Percentiles rank a stretch among this genome's conserved stretches.
Conservation (phyloP, 2,113 vertebrate genomes). For the Dipodomys ordii region DNA sequence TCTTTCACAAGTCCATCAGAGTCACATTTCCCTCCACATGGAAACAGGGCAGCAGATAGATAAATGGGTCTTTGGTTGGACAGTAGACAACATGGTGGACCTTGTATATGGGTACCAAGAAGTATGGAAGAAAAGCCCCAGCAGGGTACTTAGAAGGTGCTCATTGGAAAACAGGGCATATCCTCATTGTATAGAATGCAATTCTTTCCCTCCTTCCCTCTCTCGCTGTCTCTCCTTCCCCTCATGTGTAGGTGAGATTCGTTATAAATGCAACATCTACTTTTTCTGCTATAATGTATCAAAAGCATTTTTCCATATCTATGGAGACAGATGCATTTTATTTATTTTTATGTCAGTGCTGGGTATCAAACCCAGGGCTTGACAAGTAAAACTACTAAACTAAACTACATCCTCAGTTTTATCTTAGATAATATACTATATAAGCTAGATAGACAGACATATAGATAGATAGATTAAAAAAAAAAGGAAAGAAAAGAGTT, state of each 20-base stretch:
- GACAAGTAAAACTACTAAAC: neutral
- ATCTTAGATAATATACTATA: neutral
- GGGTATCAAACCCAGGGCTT: neutral
- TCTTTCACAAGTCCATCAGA: neutral
- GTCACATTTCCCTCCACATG: neutral
- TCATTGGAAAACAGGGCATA: rapidly evolving
- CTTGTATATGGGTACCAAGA: neutral
- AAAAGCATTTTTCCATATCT: constrained; percentile 35
- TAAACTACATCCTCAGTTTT: neutral
- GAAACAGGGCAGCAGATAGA: neutral
- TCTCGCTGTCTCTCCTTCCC: neutral
- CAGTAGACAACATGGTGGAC: neutral
- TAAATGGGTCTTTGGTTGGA: neutral
- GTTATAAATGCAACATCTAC: constrained; percentile 10
- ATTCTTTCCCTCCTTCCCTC: neutral
- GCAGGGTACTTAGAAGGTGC: neutral
- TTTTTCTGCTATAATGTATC: constrained; percentile 50
- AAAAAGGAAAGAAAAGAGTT: no score
- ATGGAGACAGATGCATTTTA: neutral
- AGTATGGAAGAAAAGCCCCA: neutral
- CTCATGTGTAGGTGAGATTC: constrained; percentile 1
- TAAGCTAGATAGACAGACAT: neutral
- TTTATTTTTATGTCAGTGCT: neutral
- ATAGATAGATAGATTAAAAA: no score
- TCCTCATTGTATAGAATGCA: neutral